A percentile compares a stretch with the other conserved stretches of the same genome.
Conservation (phyloP, 2,797 vertebrate genomes). For the Macrochelys suwanniensis region DNA sequence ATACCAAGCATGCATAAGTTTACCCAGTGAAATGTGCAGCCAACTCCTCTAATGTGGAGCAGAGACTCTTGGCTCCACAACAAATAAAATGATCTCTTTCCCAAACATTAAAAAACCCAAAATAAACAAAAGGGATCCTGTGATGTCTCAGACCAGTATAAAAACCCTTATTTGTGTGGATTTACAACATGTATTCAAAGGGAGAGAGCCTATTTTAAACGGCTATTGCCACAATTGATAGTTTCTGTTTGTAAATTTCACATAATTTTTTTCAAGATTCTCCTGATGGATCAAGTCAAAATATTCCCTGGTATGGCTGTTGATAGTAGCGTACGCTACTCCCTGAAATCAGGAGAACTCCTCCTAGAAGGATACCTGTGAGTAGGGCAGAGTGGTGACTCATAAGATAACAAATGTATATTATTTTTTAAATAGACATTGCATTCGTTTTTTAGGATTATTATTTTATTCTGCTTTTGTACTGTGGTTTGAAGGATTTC, state of each 20-base stretch:
- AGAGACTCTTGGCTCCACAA: conserved; percentile 32
- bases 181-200: conserved; percentile 12
- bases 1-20: conserved; percentile 9
- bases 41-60: not conserved
- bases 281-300: not conserved
- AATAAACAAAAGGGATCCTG: conserved; percentile 42
- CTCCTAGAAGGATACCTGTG: not conserved
- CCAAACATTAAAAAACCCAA: conserved; percentile 24
- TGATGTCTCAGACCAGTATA: conserved; percentile 67
- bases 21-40: conserved; percentile 20
- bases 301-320: not conserved
- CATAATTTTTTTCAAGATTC: not conserved
- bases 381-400: not conserved
- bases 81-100: conserved; percentile 52
- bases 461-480: not conserved
- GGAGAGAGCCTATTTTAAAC: conserved; percentile 34
- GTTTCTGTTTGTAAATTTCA: conserved; percentile 50
- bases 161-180: not conserved
- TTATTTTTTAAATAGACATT: not conserved
- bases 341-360: not conserved
- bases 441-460: not conserved
- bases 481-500: not conserved
- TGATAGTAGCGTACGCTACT: not conserved
- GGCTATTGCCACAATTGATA: not conserved
- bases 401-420: not conserved